phyloP scores from a whole-genome alignment of 2,113 vertebrate species.

The Bettongia penicillata region DNA sequence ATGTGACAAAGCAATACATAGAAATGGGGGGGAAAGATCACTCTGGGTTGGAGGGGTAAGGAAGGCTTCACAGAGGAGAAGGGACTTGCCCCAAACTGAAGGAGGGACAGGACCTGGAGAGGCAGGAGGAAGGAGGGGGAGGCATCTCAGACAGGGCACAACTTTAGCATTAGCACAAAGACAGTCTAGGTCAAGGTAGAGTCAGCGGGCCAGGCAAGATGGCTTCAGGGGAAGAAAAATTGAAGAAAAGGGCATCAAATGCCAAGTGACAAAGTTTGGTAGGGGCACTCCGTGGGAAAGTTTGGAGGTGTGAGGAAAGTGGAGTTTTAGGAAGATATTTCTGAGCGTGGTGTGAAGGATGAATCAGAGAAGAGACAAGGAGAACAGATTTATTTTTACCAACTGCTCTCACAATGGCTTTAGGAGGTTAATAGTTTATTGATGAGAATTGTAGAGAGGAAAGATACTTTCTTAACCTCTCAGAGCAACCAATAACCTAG shows the following conservation, averaged over 20 bases:
- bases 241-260: background rate
- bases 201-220: background rate
- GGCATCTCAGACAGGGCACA: background rate
- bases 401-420: background rate
- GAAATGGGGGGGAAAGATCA: background rate
- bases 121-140: background rate
- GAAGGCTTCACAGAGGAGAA: background rate
- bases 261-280: background rate
- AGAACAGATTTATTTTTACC: background rate
- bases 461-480: background rate
- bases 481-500: background rate
- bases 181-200: background rate
- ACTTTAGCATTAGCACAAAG: background rate
- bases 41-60: background rate
- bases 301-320: background rate
- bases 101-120: background rate
- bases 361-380: background rate
- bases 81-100: background rate
- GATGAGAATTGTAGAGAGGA: background rate
- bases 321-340: background rate
- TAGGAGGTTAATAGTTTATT: background rate
- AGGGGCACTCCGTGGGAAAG: background rate
- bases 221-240: background rate
- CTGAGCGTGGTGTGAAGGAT: background rate
- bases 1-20: background rate